phyloP scores from a whole-genome alignment of 2,888 invertebrate species.

The Pandemis heparana region DNA sequence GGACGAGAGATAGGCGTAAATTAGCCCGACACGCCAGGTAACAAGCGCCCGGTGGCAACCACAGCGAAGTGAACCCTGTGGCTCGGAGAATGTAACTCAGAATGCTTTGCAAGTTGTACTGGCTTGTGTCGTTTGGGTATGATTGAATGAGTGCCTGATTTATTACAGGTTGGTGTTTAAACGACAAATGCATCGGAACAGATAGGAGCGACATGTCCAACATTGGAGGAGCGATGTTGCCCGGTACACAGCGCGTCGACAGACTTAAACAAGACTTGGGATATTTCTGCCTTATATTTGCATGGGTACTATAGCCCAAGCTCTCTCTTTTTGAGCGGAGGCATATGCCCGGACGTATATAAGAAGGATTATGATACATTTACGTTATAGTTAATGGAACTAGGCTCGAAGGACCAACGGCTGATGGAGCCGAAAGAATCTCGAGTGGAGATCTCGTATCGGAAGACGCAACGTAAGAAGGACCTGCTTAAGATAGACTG shows the following conservation, averaged over 20 bases:
- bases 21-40: constrained; percentile 56
- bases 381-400: too few relatives aligned
- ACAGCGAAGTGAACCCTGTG: constrained; percentile 43
- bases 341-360: too few relatives aligned
- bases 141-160: constrained; percentile 71
- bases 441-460: too few relatives aligned
- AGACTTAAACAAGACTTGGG: constrained; percentile 56
- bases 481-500: too few relatives aligned
- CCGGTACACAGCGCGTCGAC: constrained; percentile 70
- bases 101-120: constrained; percentile 41
- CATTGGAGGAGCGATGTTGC: constrained; percentile 83
- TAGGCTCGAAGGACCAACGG: too few relatives aligned
- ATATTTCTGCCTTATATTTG: constrained; percentile 50
- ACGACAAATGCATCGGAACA: constrained; percentile 86
- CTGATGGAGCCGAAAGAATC: too few relatives aligned
- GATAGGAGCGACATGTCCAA: constrained; percentile 85
- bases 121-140: constrained; percentile 53
- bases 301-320: too few relatives aligned
- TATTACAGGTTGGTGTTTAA: constrained; percentile 86
- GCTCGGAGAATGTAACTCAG: constrained; percentile 36
- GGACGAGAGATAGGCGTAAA: constrained; percentile 84
- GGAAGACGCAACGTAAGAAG: too few relatives aligned
- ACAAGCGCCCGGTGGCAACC: constrained; percentile 36
- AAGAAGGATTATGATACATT: too few relatives aligned
- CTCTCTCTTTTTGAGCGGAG: too few relatives aligned